Conservation (phyloP, 1,140 invertebrate species). For the Idris sp. region DNA sequence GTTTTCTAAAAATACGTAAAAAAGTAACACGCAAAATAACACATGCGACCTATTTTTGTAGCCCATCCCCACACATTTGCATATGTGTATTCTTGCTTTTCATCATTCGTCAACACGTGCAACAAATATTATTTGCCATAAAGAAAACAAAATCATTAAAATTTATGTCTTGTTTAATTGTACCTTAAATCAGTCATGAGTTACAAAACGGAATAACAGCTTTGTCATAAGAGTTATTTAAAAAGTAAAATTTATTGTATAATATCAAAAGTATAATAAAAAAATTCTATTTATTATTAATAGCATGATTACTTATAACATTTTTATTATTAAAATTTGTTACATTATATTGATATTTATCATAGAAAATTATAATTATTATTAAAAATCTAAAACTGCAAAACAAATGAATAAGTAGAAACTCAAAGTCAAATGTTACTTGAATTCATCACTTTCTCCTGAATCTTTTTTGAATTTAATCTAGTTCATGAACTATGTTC, state of each 20-base stretch:
- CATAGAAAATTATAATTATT: too few relatives aligned
- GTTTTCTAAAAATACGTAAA: slow-evolving; percentile 51
- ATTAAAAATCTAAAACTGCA: too few relatives aligned
- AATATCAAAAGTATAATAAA: too few relatives aligned
- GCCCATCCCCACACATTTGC: slow-evolving; percentile 15
- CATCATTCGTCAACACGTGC: slow-evolving; percentile 20
- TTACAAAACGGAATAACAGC: background rate
- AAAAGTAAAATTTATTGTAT: too few relatives aligned
- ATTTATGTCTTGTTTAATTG: slow-evolving; percentile 26
- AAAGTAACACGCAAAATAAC: slow-evolving; percentile 51
- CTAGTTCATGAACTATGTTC: background rate
- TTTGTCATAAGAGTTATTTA: slow-evolving; percentile 4
- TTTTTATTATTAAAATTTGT: too few relatives aligned
- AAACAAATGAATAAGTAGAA: too few relatives aligned
- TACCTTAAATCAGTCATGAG: background rate
- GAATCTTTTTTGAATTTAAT: slow-evolving; percentile 1
- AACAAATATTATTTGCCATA: slow-evolving; percentile 14
- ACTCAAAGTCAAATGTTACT: too few relatives aligned
- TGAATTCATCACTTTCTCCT: too few relatives aligned
- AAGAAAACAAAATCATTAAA: slow-evolving; percentile 3
- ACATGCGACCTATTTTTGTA: slow-evolving; percentile 40
- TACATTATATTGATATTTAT: too few relatives aligned
- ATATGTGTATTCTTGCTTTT: slow-evolving; percentile 3
- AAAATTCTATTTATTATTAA: too few relatives aligned
- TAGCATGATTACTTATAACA: too few relatives aligned